phyloP scores from a whole-genome alignment of 2,113 vertebrate genomes.

The Agapornis roseicollis region DNA sequence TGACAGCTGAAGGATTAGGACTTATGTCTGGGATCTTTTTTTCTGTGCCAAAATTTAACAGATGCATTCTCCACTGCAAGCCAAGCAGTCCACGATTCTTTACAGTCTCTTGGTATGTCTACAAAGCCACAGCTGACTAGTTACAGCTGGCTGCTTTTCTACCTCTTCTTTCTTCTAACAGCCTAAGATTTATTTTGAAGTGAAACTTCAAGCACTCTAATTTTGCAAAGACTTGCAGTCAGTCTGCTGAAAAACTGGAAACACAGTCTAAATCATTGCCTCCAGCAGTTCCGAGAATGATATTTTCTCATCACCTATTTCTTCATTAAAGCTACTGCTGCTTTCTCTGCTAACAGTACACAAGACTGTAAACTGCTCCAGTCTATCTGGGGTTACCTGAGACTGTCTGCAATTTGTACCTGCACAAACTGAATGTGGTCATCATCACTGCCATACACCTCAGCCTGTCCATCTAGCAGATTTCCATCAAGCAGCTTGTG shows the following conservation, averaged over 20 bases:
- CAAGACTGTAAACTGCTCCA: conserved; percentile 60
- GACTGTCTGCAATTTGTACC: conserved; percentile 86
- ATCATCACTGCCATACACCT: conserved; percentile 98
- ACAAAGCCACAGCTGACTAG: not conserved
- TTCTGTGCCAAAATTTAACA: not conserved
- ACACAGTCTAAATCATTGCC: not conserved
- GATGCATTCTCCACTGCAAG: not conserved
- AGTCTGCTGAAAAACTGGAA: not conserved
- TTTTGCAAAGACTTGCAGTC: not conserved
- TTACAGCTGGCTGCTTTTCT: not conserved
- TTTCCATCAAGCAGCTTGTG: conserved; percentile 99
- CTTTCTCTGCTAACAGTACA: conserved; percentile 37
- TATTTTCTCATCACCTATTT: not conserved
- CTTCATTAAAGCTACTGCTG: not conserved
- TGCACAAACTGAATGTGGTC: conserved; percentile 99
- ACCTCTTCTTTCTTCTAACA: not conserved
- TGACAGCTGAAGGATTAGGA: not conserved
- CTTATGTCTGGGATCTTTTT: not conserved
- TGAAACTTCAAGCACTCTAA: not conserved
- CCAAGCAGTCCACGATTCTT: not conserved
- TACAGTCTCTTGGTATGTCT: not conserved
- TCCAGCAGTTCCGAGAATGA: not conserved
- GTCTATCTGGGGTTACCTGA: conserved; percentile 75
- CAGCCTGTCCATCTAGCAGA: conserved; percentile 96
- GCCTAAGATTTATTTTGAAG: not conserved